Conservation (phyloP, 2,888 invertebrate species). For the Pristionchus exspectatus region DNA sequence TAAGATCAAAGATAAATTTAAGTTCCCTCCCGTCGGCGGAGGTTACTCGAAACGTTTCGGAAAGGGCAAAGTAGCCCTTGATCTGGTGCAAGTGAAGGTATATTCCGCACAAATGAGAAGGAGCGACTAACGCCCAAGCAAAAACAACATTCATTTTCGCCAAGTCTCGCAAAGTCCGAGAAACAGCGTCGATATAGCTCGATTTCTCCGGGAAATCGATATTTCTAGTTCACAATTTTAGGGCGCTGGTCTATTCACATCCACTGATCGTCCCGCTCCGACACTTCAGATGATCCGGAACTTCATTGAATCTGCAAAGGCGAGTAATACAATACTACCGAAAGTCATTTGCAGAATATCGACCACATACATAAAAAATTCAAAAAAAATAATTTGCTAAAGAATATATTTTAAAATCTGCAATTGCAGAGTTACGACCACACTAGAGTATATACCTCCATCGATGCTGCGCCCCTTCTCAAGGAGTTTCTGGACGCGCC, state of each 20-base stretch:
- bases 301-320: slow-evolving; percentile 59
- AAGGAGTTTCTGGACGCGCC: not conserved
- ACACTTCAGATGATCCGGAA: slow-evolving; percentile 73
- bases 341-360: too few species aligned
- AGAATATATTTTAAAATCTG: not conserved
- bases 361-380: too few species aligned
- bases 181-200: too few species aligned
- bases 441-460: not conserved
- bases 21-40: not conserved
- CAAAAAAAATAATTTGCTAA: too few species aligned
- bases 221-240: not conserved
- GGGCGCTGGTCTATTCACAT: slow-evolving; percentile 70
- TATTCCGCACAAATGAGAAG: too few species aligned
- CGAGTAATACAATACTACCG: too few species aligned
- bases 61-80: not conserved
- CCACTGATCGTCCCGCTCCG: slow-evolving; percentile 72
- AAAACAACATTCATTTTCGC: too few species aligned
- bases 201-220: too few species aligned
- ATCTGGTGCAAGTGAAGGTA: slow-evolving; percentile 47
- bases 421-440: slow-evolving; percentile 22
- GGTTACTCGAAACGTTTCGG: slow-evolving; percentile 44
- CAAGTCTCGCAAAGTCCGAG: too few species aligned
- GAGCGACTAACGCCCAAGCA: too few species aligned
- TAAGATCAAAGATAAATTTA: not conserved
- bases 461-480: not conserved